phyloP scores from a whole-genome alignment of 2,113 vertebrate genomes.

The Synodontis membranacea region DNA sequence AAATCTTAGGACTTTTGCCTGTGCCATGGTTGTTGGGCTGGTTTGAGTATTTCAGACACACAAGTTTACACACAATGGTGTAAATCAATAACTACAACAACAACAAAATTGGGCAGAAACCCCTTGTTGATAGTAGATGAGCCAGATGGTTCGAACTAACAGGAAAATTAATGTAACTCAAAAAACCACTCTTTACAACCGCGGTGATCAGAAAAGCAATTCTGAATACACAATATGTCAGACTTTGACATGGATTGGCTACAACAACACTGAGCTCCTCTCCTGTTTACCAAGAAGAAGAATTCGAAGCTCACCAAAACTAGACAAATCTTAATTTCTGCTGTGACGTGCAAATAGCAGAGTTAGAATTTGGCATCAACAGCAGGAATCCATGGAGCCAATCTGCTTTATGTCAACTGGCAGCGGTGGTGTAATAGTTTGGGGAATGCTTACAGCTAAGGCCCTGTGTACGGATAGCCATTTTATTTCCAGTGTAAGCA shows the following conservation, averaged over 20 bases:
- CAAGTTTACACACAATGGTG: background rate
- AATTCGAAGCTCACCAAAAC: background rate
- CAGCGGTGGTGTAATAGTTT: background rate
- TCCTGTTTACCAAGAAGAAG: background rate
- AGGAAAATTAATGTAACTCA: too few species aligned
- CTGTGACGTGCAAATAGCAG: background rate
- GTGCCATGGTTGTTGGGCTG: background rate
- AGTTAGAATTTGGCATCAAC: background rate
- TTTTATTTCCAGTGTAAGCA: too few species aligned
- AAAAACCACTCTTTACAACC: background rate
- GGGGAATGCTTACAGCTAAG: background rate
- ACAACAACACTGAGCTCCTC: background rate
- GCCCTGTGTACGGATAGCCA: background rate
- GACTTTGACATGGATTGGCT: background rate
- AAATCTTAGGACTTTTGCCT: background rate
- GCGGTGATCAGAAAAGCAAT: background rate
- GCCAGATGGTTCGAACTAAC: background rate
- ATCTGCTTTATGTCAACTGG: background rate
- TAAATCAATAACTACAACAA: background rate
- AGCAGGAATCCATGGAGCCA: background rate
- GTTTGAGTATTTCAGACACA: background rate
- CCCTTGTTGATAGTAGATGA: background rate
- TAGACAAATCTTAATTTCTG: background rate
- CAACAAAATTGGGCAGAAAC: background rate
- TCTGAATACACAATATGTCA: background rate